Evolutionary conservation across 2,888 invertebrate species (phyloP).

Genomic region (Drosophila dives): DNA sequence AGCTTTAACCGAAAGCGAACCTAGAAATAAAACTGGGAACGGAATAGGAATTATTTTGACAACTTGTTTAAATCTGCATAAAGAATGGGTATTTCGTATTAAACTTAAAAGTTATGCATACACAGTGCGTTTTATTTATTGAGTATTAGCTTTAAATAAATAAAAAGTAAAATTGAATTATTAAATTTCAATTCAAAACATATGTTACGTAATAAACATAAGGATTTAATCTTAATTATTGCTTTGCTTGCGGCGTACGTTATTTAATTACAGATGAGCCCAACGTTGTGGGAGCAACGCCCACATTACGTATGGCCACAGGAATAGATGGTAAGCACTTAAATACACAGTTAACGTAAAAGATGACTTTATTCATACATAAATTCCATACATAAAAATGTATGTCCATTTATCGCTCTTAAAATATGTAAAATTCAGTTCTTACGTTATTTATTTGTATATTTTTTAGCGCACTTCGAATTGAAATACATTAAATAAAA

Average conservation of each 20-base stretch:
- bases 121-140: background rate
- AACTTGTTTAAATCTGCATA: background rate
- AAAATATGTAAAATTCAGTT: background rate
- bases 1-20: no score
- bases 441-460: background rate
- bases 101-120: background rate
- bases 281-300: conserved; percentile 79
- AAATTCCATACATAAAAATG: background rate
- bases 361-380: conserved; percentile 4
- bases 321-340: conserved; percentile 76
- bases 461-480: background rate
- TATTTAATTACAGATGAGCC: conserved; percentile 68
- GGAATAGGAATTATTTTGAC: background rate
- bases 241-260: background rate
- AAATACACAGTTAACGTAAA: background rate
- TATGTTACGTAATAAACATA: background rate
- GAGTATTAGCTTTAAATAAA: background rate
- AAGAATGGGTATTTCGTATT: background rate
- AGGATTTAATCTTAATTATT: background rate
- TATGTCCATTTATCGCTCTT: background rate
- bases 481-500: background rate
- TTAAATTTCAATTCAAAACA: background rate
- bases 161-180: background rate
- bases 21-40: background rate
- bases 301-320: conserved; percentile 59